Base-by-base conservation (phyloP, 2,888 invertebrate species). In the Mylabris sibirica region DNA sequence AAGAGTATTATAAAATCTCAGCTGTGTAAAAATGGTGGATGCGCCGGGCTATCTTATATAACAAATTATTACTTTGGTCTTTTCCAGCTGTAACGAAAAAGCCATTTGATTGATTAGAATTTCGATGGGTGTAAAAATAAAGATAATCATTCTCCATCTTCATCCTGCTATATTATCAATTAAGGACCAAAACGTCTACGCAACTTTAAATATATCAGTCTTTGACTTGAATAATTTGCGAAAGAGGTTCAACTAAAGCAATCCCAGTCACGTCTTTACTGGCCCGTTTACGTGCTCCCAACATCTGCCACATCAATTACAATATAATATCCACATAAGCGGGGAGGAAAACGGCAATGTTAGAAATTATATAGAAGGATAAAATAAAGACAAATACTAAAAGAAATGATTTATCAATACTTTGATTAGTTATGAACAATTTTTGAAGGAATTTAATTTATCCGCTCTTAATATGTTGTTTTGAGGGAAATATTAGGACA, bases 261-360 rank as follows among this genome's bases (percentile, higher is more conserved):
- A 63, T 34, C 26, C 49, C 57, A 65, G 72, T 72, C 72, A 72
- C 72, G 72, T 71, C 66, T 67, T 59, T 38, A 71, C 49, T 11
- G 64, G 65, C 65, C 64, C 62, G 64, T 71, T 71, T 70, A 72
- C 73, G 70, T 75, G 73, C 70, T 57, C 59, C 64, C 67, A 73
- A 71, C 75, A 73, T 73, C 75, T 73, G 71, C 65, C 68, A 63
- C 65, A 60, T 68, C 73, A 75, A 75, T 73, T 73, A 73, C 73
- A 75, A 69, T 73, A 67, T 73, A 75, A 75, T 75, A 72, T 57
- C 57, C 57, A 26, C 14, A 14, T 20, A 9, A 26, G 26, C 4
- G 24, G 1, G 22, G 12, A 12, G 53, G 22, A 12, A 53, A 22
- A 12, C 1, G 22, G 22, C 24, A 14, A 24, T 30, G 30, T 6